Evolutionary conservation across 2,888 invertebrate genomes (phyloP), one percentile per base, ranked within the genome.

Genomic region (Therioaphis trifolii): DNA sequence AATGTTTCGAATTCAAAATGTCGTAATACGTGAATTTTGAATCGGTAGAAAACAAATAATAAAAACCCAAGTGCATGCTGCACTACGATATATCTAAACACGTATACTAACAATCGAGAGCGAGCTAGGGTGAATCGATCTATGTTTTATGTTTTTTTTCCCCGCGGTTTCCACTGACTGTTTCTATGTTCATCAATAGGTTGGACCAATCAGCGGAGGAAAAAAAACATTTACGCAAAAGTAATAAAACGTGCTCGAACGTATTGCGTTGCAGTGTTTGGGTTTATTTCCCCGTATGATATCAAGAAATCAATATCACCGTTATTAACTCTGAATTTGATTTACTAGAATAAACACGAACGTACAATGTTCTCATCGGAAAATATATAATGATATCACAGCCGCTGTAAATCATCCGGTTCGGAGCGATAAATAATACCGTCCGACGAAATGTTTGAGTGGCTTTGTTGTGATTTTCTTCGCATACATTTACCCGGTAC

Each of bases 181-280:
- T 66, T 66, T 68, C 66, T 77, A 77, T 77, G 49, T 24, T 66
- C 15, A 68, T 78, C 18, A 78, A 78, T 78, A 78, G 77, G 66
- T 66, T 78, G 49, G 35, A 18, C 11, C 77, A 52, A 78, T 78
- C 77, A 68, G 66, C 7, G 58, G 29, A 15, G 14, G 27, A 49
- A 35, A 35, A 35, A 35, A 35, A 35, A 7, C 7, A 35, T 35
- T 35, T 35, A 35, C 35, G 7, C 7, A 35, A 35, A 5, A 27
- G n/a, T n/a, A n/a, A n/a, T n/a, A n/a, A n/a, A n/a, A n/a, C n/a
- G n/a, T n/a, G n/a, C n/a, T n/a, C n/a, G n/a, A n/a, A n/a, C n/a
- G n/a, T n/a, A n/a, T n/a, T n/a, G n/a, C n/a, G n/a, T 52, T 72
- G 18, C 55, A 55, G 72, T 74, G 55, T 74, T 55, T 74, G 40